Evolutionary conservation across 2,797 vertebrate species (phyloP), one percentile per base, ranked within the genome.

Genomic region (Diceros bicornis): DNA sequence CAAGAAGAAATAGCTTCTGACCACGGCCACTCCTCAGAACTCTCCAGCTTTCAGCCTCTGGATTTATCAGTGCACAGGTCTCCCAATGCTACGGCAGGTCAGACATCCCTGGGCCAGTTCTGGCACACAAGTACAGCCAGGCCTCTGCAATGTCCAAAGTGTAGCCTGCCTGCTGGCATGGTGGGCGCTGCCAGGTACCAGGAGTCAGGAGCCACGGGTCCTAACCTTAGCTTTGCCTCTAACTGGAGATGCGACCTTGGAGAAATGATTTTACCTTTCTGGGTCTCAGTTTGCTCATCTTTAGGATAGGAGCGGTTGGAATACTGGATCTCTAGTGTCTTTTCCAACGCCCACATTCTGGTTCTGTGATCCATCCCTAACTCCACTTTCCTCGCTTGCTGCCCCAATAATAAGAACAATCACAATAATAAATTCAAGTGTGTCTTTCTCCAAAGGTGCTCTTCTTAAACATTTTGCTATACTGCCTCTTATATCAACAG

Each of bases 151-250:
- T 4, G 8, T 6, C 25, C 34, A 23, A 17, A 18, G 74, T 21
- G 18, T 4, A 29, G 41, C 6, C 4, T 16, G 8, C 5, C 23
- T 44, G 16, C 6, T 21, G 61, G 9, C 5, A 0, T 2, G 8
- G 10, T 4, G 2, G 44, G 44, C 3, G 0, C 0, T 2, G 29
- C 23, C 41, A 2, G 1, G 27, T 4, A 57, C 27, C 1, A 32
- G 20, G 6, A 79, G 41, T 37, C 8, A 14, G 50, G 32, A 23
- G 23, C 4, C n/a, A 44, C 2, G 5, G 50, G n/a, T 79, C 16
- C 44, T 12, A 20, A 55, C 11, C 16, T 7, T 4, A n/a, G 52
- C 74, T 66, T 50, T 62, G 23, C n/a, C 52, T 59, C 68, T 59
- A 74, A 64, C 17, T 4, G 18, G 29, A 32, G n/a, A 29, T 5